phyloP scores from a whole-genome alignment of 35 echinoderm and acorn worm genomes.

The Apostichopus japonicus region DNA sequence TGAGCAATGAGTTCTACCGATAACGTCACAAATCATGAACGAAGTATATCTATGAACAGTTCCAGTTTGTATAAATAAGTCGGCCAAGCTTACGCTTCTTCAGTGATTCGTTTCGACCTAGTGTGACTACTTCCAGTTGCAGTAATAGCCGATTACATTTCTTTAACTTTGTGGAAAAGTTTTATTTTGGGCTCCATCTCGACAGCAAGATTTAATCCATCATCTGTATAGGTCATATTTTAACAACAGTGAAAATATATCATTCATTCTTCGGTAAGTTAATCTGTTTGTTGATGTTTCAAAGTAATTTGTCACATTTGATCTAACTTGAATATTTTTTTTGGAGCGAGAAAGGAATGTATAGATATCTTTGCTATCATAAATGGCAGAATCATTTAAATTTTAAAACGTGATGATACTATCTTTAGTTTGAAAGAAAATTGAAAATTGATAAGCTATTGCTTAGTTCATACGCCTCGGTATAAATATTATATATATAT shows the following conservation, averaged over 20 bases:
- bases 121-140: neutral
- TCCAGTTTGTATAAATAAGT: neutral
- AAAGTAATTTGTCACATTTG: too few relatives aligned
- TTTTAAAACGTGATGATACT: too few relatives aligned
- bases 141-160: neutral
- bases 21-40: too few relatives aligned
- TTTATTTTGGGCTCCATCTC: neutral
- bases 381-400: too few relatives aligned
- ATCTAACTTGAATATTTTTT: neutral
- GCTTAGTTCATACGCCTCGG: too few relatives aligned
- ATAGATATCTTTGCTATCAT: too few relatives aligned
- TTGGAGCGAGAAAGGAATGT: neutral
- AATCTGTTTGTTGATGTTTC: neutral
- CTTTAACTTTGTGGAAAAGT: neutral
- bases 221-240: neutral
- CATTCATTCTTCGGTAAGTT: neutral
- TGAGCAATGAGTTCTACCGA: too few relatives aligned
- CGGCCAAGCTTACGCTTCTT: neutral
- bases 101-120: neutral
- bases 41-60: too few relatives aligned
- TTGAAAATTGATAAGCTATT: too few relatives aligned
- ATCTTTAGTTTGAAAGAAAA: too few relatives aligned
- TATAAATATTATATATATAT: too few relatives aligned
- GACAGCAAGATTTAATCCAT: neutral
- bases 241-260: neutral